Evolutionary conservation across 2,113 vertebrate species (phyloP).

Genomic region (Herpetotheres cachinnans): DNA sequence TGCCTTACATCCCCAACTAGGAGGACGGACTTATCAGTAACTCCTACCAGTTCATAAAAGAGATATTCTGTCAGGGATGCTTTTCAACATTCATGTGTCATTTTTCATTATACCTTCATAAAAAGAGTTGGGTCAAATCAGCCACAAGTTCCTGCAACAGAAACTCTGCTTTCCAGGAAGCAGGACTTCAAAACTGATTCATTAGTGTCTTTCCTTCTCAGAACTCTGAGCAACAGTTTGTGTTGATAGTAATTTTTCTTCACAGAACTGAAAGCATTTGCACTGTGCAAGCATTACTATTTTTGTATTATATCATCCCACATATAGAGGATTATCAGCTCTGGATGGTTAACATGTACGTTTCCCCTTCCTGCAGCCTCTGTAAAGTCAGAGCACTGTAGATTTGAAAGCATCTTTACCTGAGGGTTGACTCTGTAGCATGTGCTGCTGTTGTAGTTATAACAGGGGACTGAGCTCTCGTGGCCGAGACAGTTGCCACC

Average conservation of each 20-base stretch:
- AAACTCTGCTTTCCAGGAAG: not conserved
- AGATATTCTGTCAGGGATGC: not conserved
- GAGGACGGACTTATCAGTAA: not conserved
- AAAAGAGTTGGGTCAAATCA: not conserved
- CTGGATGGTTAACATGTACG: too few species aligned
- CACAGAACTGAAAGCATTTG: not conserved
- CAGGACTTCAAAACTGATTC: not conserved
- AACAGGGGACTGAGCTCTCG: slow-evolving; percentile 92
- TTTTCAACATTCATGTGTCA: not conserved
- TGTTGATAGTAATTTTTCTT: not conserved
- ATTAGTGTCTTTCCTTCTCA: not conserved
- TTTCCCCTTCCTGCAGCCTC: not conserved
- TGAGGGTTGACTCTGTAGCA: slow-evolving; percentile 86
- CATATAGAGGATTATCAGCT: not conserved
- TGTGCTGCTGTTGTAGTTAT: slow-evolving; percentile 90
- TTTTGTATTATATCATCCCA: not conserved
- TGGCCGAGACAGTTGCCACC: slow-evolving; percentile 91
- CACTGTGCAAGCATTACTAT: not conserved
- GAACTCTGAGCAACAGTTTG: not conserved
- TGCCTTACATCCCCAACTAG: accelerated
- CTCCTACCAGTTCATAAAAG: not conserved
- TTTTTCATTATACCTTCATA: not conserved
- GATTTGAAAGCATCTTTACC: slow-evolving; percentile 68
- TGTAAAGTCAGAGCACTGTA: not conserved
- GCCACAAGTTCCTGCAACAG: not conserved